Evolutionary conservation across 2,888 invertebrate genomes (phyloP), one percentile per base, ranked within the genome.

Genomic region (Drosophila rubida): DNA sequence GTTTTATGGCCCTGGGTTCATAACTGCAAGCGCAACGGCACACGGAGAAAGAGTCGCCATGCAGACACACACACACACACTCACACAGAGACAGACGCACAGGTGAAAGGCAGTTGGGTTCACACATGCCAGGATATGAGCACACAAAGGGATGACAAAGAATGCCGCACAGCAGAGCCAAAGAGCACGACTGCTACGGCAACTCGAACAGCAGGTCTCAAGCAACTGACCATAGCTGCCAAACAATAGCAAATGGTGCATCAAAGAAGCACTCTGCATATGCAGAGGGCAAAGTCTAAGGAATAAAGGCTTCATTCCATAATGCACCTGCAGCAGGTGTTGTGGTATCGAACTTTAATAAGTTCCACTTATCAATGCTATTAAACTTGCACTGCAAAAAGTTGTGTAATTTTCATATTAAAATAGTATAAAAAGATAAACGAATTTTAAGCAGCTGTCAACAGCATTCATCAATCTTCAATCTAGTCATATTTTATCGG

Each of bases 1-100:
- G 75, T 60, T 81, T 74, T 74, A 79, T 74, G 66, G 39, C 54
- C 55, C 55, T 54, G 48, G 50, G 41, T 55, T 62, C 65, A 78
- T 77, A 57, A 57, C 61, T 60, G 65, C 59, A 66, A 69, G 44
- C 49, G 63, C 35, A 59, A 32, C n/a, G 5, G 42, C 37, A 42
- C 58, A 50, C 51, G 30, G 35, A 27, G 22, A 16, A 19, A 11
- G 32, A 39, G 46, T 19, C 32, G 35, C 19, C 19, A 19, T 3
- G 3, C 19, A 19, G 2, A 19, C 19, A 19, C 19, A 19, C 19
- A 19, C 19, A 19, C 19, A 19, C 19, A 19, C 19, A 19, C 19
- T 2, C 19, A 19, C 19, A 19, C 19, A 19, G 2, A 19, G 2
- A 19, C 19, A 19, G 2, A 19, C 19, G 3, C 19, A 19, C 19